phyloP scores from a whole-genome alignment of 2,797 vertebrate species.

The Dendrocincla fuliginosa region DNA sequence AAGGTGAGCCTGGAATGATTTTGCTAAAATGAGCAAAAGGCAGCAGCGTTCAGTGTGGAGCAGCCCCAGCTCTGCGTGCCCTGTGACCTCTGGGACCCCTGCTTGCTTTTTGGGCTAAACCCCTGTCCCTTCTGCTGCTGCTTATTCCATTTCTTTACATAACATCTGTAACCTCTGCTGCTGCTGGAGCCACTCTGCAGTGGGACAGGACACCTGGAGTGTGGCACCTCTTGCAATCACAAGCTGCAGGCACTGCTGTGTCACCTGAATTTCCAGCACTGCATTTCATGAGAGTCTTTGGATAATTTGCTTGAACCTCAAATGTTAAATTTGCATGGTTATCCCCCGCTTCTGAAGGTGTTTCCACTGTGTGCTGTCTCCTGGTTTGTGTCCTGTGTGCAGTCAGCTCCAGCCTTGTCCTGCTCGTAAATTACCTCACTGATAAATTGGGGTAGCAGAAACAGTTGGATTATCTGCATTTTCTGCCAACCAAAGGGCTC shows the following conservation, averaged over 20 bases:
- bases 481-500: too few relatives aligned
- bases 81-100: neutral
- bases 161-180: too few relatives aligned
- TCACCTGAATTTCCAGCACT: neutral
- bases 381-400: neutral
- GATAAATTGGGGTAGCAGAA: neutral
- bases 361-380: rapidly evolving
- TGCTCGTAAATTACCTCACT: neutral
- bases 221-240: neutral
- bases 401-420: neutral
- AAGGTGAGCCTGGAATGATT: neutral
- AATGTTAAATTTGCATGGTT: neutral
- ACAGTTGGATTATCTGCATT: neutral
- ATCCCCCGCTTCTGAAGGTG: neutral
- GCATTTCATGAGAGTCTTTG: neutral
- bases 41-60: neutral
- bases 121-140: neutral
- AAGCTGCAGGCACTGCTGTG: neutral
- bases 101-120: neutral
- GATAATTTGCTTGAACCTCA: neutral
- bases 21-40: neutral
- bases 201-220: neutral
- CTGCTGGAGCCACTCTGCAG: neutral
- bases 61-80: neutral
- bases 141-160: neutral